These are phyloP conservation scores for Tethea ocularis DNA, from an alignment of 2,888 invertebrate genomes.

Conservation along the genomic window DNA sequence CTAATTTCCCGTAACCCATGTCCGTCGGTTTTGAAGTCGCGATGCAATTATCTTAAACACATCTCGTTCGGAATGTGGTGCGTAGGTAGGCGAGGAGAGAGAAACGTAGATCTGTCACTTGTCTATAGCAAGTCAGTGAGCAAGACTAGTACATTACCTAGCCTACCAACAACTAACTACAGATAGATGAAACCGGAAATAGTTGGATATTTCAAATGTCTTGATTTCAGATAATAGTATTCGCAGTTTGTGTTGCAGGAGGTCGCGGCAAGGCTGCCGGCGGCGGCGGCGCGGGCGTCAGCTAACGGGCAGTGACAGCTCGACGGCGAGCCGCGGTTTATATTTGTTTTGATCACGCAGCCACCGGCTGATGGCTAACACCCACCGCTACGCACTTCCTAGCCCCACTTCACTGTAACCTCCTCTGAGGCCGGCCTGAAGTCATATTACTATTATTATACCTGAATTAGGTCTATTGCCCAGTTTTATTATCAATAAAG, in stretches of 20 bases:
- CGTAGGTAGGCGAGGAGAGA: conserved; percentile 5
- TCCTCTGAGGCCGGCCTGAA: conserved; percentile 36
- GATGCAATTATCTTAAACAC: conserved; percentile 4
- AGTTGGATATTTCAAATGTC: not conserved
- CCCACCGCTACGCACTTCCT: conserved; percentile 54
- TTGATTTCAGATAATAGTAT: not conserved
- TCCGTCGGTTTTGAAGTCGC: conserved; percentile 3
- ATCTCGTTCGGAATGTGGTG: conserved; percentile 6
- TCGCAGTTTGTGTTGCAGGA: not conserved
- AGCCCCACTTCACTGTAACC: conserved; percentile 37
- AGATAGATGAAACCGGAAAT: conserved; percentile 6
- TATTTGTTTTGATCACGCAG: conserved; percentile 67
- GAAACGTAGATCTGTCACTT: conserved; percentile 23
- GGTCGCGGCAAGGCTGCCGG: conserved; percentile 18
- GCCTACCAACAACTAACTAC: not conserved
- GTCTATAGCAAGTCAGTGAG: conserved; percentile 22
- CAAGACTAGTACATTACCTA: not conserved
- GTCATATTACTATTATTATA: conserved; percentile 2
- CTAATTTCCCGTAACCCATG: not conserved
- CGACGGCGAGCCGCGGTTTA: conserved; percentile 43
- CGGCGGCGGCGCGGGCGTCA: conserved; percentile 11
- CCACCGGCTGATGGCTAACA: conserved; percentile 43
- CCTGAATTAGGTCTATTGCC: not conserved
- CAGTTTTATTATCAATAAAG: not conserved
- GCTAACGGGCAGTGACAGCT: conserved; percentile 42